Base-by-base conservation (phyloP, 37 sponge, comb jelly and placozoan species). In the Aplysina aerophoba region DNA sequence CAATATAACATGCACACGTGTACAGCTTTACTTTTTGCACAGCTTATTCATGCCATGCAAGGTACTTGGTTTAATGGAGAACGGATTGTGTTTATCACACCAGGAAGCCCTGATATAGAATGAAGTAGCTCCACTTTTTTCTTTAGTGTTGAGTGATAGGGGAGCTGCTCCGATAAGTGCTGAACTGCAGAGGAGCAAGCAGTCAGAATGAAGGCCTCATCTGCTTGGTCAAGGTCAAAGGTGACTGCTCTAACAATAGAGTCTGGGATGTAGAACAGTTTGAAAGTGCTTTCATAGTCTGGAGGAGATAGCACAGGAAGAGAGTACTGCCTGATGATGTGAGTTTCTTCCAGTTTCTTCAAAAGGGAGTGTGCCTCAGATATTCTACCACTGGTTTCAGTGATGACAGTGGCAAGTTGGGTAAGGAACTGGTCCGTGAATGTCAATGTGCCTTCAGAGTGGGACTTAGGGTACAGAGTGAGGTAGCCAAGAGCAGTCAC, bases 241-340 rank as follows among this genome's bases (percentile, higher is more conserved):
- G 78, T 75, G 54, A 41, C 78, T 40, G 16, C 25, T 41, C 53
- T 75, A 24, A 53, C 54, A 22, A 75, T 11, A 19, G 13, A 17
- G 25, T 75, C 78, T 14, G 78, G 78, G 21, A 75, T 21, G 54
- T 50, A 75, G 11, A 39, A 44, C 6, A 75, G 54, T 15, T 41
- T 75, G 11, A 33, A 28, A 35, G 31, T 17, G 25, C 21, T 8
- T 37, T 39, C 53, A 17, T 41, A 40, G 24, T 75, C 78, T 41
- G 53, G 78, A 36, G 78, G 78, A 41, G 44, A 75, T 1, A 75
- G 53, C 1, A 75, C 78, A 15, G 78, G 53, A 25, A 40, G 78
- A 53, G 78, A 54, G 53, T 75, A 75, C 44, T 17, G 78, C 15
- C 44, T 15, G 54, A 75, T 17, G 38, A 38, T 5, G 3, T 40